Evolutionary conservation across 2,113 vertebrate genomes (phyloP), one percentile per base, ranked within the genome.

Genomic region (Leiothrix lutea): DNA sequence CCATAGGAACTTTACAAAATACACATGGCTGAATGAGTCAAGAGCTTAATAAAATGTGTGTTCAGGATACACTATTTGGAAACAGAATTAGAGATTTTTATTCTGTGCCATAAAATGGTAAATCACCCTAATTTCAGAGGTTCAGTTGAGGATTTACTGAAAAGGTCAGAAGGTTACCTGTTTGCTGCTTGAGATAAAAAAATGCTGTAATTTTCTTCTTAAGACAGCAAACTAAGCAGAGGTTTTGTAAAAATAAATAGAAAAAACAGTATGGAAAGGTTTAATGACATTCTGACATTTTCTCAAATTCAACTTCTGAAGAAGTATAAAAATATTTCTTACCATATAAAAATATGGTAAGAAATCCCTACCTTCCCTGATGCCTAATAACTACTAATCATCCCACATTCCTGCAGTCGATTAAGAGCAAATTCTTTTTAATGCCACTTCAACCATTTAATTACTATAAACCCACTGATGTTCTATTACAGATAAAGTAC

Each of bases 1-100:
- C 98, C 97, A 97, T 97, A 98, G 98, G 98, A 98, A 98, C 98
- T 98, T 98, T 98, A 98, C 98, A 99, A 98, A 98, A 98, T 98
- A 98, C 98, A 98, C 98, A 98, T 78, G 81, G 92, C 95, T 97
- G 96, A 98, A 96, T 97, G 96, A 97, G 97, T 97, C 96, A 96
- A 97, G 97, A 97, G 97, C 97, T 98, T 98, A 97, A 98, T 97
- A 97, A 98, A 98, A 98, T 97, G 97, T 93, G 91, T 97, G 95
- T 96, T 97, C 97, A 95, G 96, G 95, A 96, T 97, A 96, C 78
- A 98, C 95, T 98, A 97, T 98, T 97, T 98, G 97, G 97, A 98
- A 98, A 98, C 96, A 97, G 96, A 97, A 98, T 67, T 95, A 96
- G 96, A 97, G 96, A 98, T 98, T 98, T 98, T 98, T 98, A 98